Percentiles rank a stretch among this genome's conserved stretches.
Evolutionary conservation across 2,797 vertebrate species (phyloP).

Genomic region (Clamator glandarius): DNA sequence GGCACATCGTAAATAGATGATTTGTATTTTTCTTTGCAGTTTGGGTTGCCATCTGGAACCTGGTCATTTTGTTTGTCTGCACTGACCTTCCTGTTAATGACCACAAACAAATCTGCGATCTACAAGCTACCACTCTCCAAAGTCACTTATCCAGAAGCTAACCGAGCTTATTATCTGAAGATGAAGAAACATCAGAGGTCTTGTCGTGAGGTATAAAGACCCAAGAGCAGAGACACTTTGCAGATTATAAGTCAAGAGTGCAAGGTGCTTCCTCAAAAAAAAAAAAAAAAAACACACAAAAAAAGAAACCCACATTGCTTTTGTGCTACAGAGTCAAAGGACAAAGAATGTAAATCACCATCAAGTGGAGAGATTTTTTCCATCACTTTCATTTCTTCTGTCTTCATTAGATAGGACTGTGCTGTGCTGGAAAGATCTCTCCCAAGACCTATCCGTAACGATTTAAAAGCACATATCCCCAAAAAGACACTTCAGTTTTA

Average conservation of each 20-base stretch:
- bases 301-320: background rate
- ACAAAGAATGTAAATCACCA: background rate
- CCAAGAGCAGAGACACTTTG: background rate
- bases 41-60: slow-evolving; percentile 91
- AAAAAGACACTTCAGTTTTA: background rate
- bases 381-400: background rate
- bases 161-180: slow-evolving; percentile 81
- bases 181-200: slow-evolving; percentile 35
- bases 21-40: slow-evolving; percentile 74
- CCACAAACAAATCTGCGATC: slow-evolving; percentile 82
- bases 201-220: slow-evolving; percentile 31
- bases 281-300: no score
- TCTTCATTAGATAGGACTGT: background rate
- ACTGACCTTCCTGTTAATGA: slow-evolving; percentile 90
- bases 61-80: slow-evolving; percentile 96
- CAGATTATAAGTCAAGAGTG: background rate
- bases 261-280: no score
- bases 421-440: background rate
- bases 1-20: rapidly evolving
- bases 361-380: background rate
- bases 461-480: background rate
- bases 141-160: slow-evolving; percentile 94
- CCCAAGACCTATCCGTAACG: background rate
- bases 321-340: background rate
- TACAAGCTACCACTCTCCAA: slow-evolving; percentile 89